Base-by-base conservation (phyloP, 2,888 invertebrate genomes). In the Lasioglossum oenotherae region DNA sequence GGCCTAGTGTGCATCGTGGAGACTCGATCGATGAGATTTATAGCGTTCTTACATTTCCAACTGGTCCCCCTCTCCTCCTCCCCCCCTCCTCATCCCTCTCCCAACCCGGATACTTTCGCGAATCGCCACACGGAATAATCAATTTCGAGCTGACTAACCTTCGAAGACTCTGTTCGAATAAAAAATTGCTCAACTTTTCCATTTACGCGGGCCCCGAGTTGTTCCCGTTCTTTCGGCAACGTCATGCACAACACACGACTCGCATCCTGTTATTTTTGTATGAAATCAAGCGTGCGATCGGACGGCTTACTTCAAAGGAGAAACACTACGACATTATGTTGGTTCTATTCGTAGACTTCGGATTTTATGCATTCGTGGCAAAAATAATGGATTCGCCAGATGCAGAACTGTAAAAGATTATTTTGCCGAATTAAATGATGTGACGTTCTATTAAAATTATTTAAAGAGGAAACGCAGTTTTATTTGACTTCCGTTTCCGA, bases 21-120 rank as follows among this genome's bases (percentile, higher is more conserved):
- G 19, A 44, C n/a, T 64, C 78, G 78, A 78, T 78, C 72, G 71
- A 57, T 14, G 31, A 64, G 81, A 76, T 73, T 76, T 49, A 76
- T 49, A 14, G 27, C 14, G 41, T 57, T 72, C n/a, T 38, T 44
- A 46, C 69, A n/a, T 69, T 72, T 27, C 44, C 72, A 44, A 44
- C n/a, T 35, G 35, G 35, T 67, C 35, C 60, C 27, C 2, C 12
- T n/a, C n/a, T n/a, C n/a, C n/a, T n/a, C 6, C 38, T 5, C 2
- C 0, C 14, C 3, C 8, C 8, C 6, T 23, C 23, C 23, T 23
- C 49, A 8, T 49, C 19, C 49, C 6, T 2, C 19, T 49, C 19
- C 1, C 49, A 19, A 0, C 19, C 5, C 16, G 23, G 41, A 27
- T n/a, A 41, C 16, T 72, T 72, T 72, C 16, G 27, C 44, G 6